Evolutionary conservation across 2,888 invertebrate species (phyloP), one percentile per base, ranked within the genome.

Genomic region (Pediacus dermestoides): DNA sequence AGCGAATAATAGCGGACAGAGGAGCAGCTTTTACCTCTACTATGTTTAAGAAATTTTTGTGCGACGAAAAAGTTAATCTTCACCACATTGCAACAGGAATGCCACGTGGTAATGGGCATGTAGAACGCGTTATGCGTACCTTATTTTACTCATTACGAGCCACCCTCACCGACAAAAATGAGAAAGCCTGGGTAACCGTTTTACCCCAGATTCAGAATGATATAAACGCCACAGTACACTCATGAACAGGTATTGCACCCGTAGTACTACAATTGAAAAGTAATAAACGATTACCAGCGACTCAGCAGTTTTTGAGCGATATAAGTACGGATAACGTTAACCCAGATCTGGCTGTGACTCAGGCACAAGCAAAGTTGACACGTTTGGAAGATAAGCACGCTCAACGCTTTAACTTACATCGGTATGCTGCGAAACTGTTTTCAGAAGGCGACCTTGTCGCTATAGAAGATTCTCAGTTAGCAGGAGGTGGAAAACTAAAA

Each of bases 401-500:
- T 9, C 4, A 14, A 16, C 10, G 27, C 3, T 34, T 34, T 11
- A 27, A 34, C 10, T 3, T 27, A 4, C 15, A 7, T 26, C 35
- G 35, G n/a, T 34, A 27, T 10, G 4, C 14, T 3, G 16, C 30
- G 7, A 16, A 4, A 8, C 13, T 18, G 10, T 37, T 32, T 14
- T 8, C 30, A 2, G 18, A 15, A n/a, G 36, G 34, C n/a, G 32
- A 34, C 23, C 1, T 31, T 9, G 42, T 47, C 12, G 47, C 42
- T 2, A 30, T 50, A 7, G 40, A 50, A 30, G 47, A 48, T 30
- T 42, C 50, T 9, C 50, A 48, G 27, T 28, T 47, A 2, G 42
- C 46, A 26, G 47, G 44, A 11, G 44, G 46, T 31, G 49, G 44
- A 18, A 47, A 44, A 30, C 21, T 47, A 16, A 38, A 38, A 32